Evolutionary conservation across 1,140 invertebrate species (phyloP).

Genomic region (roundworm (Caenorhabditis elegans)): DNA sequence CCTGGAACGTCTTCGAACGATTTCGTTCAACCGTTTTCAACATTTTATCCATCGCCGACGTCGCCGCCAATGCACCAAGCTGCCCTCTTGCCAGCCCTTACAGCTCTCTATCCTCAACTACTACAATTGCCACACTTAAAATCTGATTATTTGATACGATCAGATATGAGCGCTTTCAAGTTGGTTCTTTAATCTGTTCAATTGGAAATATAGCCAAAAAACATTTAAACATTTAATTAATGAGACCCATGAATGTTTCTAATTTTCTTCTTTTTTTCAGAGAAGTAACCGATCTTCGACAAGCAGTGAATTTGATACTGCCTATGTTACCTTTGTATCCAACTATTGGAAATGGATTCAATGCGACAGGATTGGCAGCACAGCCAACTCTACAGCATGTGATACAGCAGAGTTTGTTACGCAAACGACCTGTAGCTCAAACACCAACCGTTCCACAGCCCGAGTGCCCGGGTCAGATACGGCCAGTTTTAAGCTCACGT

Average conservation of each 20-base stretch:
- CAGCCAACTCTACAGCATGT: background rate
- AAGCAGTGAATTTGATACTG: background rate
- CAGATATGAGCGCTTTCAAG: background rate
- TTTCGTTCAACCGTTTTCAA: background rate
- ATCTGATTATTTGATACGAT: background rate
- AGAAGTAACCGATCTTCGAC: background rate
- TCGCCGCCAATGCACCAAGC: background rate
- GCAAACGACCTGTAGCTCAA: background rate
- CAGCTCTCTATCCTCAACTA: background rate
- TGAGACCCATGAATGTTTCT: too few relatives aligned
- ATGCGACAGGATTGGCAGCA: background rate
- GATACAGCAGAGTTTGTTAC: conserved; percentile 1
- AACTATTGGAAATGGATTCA: background rate
- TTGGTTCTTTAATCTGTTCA: background rate
- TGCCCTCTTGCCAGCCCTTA: background rate
- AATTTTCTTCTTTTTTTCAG: background rate
- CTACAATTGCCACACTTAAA: background rate
- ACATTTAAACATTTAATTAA: too few relatives aligned
- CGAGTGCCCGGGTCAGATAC: conserved; percentile 15
- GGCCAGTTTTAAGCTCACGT: conserved; percentile 7
- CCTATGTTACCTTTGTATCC: conserved; percentile 18
- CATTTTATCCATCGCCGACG: background rate
- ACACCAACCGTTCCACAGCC: conserved; percentile 7
- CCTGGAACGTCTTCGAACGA: background rate
- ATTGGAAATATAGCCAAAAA: background rate